Conservation (phyloP, 1,140 invertebrate genomes). For the Zaprionus gabonicus region DNA sequence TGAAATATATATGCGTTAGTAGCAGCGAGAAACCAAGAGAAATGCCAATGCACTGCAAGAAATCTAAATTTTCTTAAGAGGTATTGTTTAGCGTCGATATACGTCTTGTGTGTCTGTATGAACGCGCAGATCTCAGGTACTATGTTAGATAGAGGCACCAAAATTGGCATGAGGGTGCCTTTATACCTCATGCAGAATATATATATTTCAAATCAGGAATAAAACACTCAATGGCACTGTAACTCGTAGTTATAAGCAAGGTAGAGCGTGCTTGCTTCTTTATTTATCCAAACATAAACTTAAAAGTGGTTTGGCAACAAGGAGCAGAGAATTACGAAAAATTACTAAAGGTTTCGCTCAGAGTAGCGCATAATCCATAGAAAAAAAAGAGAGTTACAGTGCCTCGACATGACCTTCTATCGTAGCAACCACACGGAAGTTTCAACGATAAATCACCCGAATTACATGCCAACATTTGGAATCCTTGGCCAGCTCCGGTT, state of each 20-base stretch:
- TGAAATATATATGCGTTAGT: too few relatives aligned
- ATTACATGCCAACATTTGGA: constrained; percentile 7
- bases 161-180: neutral
- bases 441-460: neutral
- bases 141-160: neutral
- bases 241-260: fast-evolving
- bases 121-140: neutral
- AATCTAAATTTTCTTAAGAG: too few relatives aligned
- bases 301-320: too few relatives aligned
- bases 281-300: too few relatives aligned
- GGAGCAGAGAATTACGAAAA: too few relatives aligned
- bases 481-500: neutral
- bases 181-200: too few relatives aligned
- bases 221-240: neutral
- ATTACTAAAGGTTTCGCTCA: neutral
- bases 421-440: neutral
- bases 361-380: neutral
- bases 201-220: neutral
- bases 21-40: too few relatives aligned
- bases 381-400: neutral
- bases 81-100: too few relatives aligned
- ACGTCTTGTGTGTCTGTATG: neutral
- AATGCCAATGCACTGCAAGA: too few relatives aligned
- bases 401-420: neutral
- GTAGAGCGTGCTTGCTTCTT: neutral